Evolutionary conservation across 2,888 invertebrate genomes (phyloP).

Genomic region (Timema cristinae): DNA sequence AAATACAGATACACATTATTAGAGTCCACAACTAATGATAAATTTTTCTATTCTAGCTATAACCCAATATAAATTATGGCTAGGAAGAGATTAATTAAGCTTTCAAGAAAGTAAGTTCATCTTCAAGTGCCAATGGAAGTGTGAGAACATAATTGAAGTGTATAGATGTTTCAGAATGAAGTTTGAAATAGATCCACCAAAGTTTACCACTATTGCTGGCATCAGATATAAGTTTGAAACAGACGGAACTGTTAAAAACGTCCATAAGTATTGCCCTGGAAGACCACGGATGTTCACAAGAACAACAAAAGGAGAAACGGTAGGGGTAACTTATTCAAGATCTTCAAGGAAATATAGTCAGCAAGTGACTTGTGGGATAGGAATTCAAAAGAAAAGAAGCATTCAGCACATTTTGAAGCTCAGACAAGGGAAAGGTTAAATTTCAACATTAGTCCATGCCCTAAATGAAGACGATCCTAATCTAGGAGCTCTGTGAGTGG

Average conservation of each 20-base stretch:
- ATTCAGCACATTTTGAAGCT: background rate
- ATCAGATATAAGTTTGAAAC: slow-evolving; percentile 18
- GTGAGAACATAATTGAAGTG: slow-evolving; percentile 13
- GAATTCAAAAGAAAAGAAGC: too few species aligned
- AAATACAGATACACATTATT: too few species aligned
- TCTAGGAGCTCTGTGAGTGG: background rate
- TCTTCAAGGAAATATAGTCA: background rate
- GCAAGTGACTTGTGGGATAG: too few species aligned
- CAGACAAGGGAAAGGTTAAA: background rate
- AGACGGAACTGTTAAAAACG: slow-evolving; percentile 17
- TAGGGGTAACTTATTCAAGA: background rate
- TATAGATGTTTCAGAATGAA: slow-evolving; percentile 16
- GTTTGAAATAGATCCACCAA: slow-evolving; percentile 17
- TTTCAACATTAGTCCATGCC: background rate
- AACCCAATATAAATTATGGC: too few species aligned
- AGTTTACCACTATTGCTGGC: slow-evolving; percentile 9
- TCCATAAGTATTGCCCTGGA: slow-evolving; percentile 19
- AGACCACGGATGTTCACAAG: slow-evolving; percentile 17
- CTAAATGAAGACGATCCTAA: background rate
- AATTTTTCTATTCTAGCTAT: too few species aligned
- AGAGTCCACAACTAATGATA: too few species aligned
- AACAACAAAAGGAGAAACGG: background rate
- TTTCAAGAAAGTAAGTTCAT: slow-evolving; percentile 32
- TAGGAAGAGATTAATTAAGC: slow-evolving; percentile 49
- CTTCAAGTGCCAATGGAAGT: slow-evolving; percentile 20